Evolutionary conservation across 2,797 vertebrate species (phyloP), one percentile per base, ranked within the genome.

Genomic region (Zalophus californianus): DNA sequence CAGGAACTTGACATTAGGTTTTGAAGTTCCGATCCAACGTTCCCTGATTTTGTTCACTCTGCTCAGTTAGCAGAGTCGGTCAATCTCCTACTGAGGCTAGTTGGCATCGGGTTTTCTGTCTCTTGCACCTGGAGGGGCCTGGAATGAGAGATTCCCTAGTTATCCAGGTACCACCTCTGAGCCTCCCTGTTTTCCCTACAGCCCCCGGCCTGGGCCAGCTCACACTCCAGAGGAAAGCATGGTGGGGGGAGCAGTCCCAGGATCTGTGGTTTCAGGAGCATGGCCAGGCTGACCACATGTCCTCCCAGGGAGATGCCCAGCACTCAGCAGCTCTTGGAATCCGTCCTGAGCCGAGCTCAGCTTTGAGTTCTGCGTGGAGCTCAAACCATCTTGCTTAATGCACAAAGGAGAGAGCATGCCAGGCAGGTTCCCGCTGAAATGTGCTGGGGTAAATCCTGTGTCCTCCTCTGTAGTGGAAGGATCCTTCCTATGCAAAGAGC

Each of bases 401-500:
- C 41, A 50, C 66, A 38, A 11, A 38, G 56, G 29, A n/a, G 0
- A 5, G n/a, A 14, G 52, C 20, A 0, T 35, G 32, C 16, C 12
- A 11, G 18, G 41, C 5, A 6, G 66, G 12, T 73, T 50, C 79
- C 68, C 54, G 5, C 54, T 38, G 54, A 92, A 58, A 38, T 0
- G 21, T 14, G 16, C 54, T 15, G 32, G 66, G 41, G n/a, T 29
- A 2, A 83, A 10, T 16, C 8, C 10, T 1, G 21, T 23, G 27
- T 8, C 14, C 11, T n/a, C 52, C 29, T 50, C 66, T 29, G 32
- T 32, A 38, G 64, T 7, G n/a, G n/a, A n/a, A n/a, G n/a, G n/a
- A n/a, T n/a, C n/a, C n/a, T n/a, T n/a, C n/a, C n/a, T n/a, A 5
- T 18, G 1, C 16, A 21, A 7, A 3, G 18, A 52, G 18, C 23